Percentiles rank a stretch among this genome's conserved stretches.
Evolutionary conservation across 2,888 invertebrate genomes (phyloP).

Genomic region (Theretra japonica): DNA sequence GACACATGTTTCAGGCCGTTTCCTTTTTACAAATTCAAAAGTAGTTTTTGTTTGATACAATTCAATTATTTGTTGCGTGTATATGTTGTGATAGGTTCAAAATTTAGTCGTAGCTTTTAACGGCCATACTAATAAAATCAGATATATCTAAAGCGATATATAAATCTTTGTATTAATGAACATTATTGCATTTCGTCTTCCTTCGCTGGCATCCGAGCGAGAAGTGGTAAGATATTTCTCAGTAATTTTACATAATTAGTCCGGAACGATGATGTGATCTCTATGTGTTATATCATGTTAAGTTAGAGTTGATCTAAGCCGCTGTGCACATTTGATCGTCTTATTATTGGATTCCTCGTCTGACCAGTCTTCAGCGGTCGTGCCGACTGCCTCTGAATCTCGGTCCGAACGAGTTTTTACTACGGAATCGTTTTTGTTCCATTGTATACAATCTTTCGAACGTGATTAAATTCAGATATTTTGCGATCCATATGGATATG

Average conservation of each 20-base stretch:
- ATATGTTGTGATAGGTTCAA: too few species aligned
- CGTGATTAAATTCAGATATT: slow-evolving; percentile 51
- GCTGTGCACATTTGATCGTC: neutral
- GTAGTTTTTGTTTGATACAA: too few species aligned
- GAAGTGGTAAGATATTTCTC: slow-evolving; percentile 9
- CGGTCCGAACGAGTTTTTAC: slow-evolving; percentile 48
- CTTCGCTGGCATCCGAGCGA: neutral
- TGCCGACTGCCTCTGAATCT: slow-evolving; percentile 35
- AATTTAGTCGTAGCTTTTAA: neutral
- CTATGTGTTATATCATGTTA: neutral
- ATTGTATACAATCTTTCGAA: slow-evolving; percentile 49
- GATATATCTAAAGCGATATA: neutral
- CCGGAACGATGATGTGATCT: neutral
- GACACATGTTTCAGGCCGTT: neutral
- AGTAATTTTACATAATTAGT: neutral
- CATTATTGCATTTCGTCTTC: neutral
- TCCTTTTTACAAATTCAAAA: too few species aligned
- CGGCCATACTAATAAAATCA: neutral
- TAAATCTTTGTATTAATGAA: neutral
- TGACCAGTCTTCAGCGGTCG: slow-evolving; percentile 21
- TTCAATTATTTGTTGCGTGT: too few species aligned
- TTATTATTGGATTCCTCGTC: slow-evolving; percentile 21
- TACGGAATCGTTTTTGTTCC: slow-evolving; percentile 42
- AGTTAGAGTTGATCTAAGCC: neutral
- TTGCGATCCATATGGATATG: slow-evolving; percentile 45